Percentiles rank a stretch among this genome's conserved stretches.
These are phyloP conservation scores for Thalassophryne amazonica DNA, from an alignment of 2,797 vertebrate genomes.

Conservation along the genomic window DNA sequence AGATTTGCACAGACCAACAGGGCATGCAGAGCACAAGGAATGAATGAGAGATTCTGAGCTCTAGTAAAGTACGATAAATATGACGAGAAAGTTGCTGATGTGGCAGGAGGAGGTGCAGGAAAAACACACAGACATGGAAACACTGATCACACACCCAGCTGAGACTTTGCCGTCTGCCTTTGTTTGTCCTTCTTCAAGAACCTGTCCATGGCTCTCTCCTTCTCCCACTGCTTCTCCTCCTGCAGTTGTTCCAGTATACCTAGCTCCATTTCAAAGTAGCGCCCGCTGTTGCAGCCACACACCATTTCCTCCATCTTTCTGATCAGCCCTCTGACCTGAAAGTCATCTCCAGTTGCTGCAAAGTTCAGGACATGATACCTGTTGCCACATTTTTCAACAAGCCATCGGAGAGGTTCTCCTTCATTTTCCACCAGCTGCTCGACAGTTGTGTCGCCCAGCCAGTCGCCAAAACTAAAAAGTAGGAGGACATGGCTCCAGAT, in stretches of 20 bases:
- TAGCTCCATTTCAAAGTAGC: conserved; percentile 38
- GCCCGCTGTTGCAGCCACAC: background rate
- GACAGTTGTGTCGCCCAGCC: conserved; percentile 50
- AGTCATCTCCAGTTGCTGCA: conserved; percentile 43
- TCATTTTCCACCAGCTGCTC: conserved; percentile 72
- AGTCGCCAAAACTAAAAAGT: conserved; percentile 71
- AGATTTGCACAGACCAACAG: no score
- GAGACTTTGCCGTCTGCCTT: conserved; percentile 39
- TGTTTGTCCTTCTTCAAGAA: conserved; percentile 28
- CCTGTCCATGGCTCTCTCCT: conserved; percentile 35
- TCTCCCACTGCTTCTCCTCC: conserved; percentile 28
- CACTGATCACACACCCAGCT: conserved; percentile 62
- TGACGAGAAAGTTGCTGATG: no score
- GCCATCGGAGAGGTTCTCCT: conserved; percentile 54
- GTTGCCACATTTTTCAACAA: conserved; percentile 58
- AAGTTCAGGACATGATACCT: conserved; percentile 70
- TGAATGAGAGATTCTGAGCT: no score
- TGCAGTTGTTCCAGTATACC: conserved; percentile 38
- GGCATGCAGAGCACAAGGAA: no score
- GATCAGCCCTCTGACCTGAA: conserved; percentile 68
- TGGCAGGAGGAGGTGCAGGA: no score
- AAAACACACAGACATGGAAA: no score
- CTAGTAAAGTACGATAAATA: no score
- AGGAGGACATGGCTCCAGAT: conserved; percentile 60
- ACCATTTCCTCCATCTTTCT: conserved; percentile 65